phyloP scores from a whole-genome alignment of 2,113 vertebrate species.

The Stomatorhinus ivindoensis region DNA sequence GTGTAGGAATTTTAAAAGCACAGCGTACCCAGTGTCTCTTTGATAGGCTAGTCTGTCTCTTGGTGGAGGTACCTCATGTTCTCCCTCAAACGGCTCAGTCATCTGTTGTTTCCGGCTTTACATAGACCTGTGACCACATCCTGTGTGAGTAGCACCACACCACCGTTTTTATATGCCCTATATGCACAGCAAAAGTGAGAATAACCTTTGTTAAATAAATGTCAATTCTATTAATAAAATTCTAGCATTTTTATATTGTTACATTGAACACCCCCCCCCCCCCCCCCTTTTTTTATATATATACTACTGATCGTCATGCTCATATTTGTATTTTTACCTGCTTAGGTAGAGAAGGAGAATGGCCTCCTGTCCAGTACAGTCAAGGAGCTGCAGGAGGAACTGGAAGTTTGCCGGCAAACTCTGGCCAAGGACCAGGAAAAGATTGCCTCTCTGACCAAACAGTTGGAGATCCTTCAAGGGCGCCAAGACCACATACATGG shows the following conservation, averaged over 20 bases:
- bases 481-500: constrained; percentile 15
- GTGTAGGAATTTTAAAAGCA: neutral
- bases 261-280: neutral
- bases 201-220: neutral
- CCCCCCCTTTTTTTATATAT: neutral
- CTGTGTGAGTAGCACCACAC: neutral
- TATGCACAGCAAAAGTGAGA: neutral
- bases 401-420: constrained; percentile 58
- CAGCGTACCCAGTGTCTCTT: no score
- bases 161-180: neutral
- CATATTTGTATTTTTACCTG: neutral
- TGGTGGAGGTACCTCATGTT: neutral
- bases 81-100: neutral
- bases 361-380: constrained; percentile 51
- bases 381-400: constrained; percentile 63
- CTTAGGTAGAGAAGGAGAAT: constrained; percentile 66
- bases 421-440: constrained; percentile 60
- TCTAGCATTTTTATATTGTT: neutral
- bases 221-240: neutral
- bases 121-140: neutral
- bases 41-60: neutral
- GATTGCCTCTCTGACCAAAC: constrained; percentile 54
- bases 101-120: constrained; percentile 4
- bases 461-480: constrained; percentile 52
- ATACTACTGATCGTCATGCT: neutral